These are phyloP conservation scores for Ctena decussata DNA, from an alignment of 2,888 invertebrate species.

Conservation along the genomic window DNA sequence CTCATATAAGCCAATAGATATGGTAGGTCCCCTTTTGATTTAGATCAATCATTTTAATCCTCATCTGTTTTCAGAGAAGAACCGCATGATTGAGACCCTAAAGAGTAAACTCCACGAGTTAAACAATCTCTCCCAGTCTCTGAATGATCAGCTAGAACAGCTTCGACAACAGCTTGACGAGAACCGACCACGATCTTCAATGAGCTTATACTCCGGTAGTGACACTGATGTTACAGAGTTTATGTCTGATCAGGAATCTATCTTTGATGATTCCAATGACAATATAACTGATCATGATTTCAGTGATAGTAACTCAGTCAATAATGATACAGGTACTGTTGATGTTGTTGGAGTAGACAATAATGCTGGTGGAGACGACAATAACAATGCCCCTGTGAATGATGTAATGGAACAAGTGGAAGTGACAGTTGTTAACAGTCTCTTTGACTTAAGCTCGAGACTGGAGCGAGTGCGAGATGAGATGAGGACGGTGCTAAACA, in stretches of 20 bases:
- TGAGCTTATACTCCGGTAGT: constrained; percentile 33
- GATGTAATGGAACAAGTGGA: constrained; percentile 64
- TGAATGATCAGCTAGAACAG: constrained; percentile 72
- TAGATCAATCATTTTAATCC: no score
- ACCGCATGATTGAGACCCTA: constrained; percentile 69
- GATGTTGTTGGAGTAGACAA: background rate
- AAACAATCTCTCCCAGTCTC: constrained; percentile 66
- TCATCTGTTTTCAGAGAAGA: constrained; percentile 72
- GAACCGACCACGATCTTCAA: background rate
- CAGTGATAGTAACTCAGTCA: constrained; percentile 1
- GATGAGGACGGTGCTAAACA: constrained; percentile 58
- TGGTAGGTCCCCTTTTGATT: no score
- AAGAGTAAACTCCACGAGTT: constrained; percentile 71
- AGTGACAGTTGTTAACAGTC: constrained; percentile 56
- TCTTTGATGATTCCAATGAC: constrained; percentile 36
- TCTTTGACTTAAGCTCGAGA: constrained; percentile 58
- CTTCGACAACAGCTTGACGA: constrained; percentile 64
- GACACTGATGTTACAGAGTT: constrained; percentile 50
- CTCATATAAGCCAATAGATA: no score
- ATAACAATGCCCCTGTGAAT: constrained; percentile 21
- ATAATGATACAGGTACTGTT: background rate
- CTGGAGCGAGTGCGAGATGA: constrained; percentile 56
- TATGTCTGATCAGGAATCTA: constrained; percentile 52
- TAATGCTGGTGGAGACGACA: background rate
- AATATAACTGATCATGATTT: constrained; percentile 16